These are phyloP conservation scores for Hypomecis punctinalis DNA, from an alignment of 2,888 invertebrate species.

Conservation along the genomic window DNA sequence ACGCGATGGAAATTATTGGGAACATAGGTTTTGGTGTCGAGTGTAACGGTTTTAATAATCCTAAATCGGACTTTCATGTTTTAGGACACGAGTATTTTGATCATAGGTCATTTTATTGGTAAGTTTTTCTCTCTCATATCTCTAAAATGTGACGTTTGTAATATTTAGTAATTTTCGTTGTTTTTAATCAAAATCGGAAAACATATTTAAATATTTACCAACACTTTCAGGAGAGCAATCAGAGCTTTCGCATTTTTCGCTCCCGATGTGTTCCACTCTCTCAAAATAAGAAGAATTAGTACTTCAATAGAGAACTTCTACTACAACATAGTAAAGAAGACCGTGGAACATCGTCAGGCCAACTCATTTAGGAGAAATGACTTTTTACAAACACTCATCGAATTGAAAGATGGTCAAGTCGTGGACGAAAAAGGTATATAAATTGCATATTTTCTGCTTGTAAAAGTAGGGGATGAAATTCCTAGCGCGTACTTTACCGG, in stretches of 20 bases:
- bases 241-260: conserved; percentile 74
- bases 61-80: conserved; percentile 81
- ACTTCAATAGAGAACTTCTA: conserved; percentile 72
- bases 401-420: conserved; percentile 70
- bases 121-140: conserved; percentile 46
- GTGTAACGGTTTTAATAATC: conserved; percentile 83
- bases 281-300: conserved; percentile 70
- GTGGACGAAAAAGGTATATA: conserved; percentile 58
- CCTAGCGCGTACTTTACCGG: no score
- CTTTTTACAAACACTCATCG: conserved; percentile 82
- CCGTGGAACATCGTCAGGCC: conserved; percentile 67
- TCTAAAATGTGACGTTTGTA: no score
- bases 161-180: no score
- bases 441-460: not conserved
- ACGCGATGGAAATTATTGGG: conserved; percentile 86
- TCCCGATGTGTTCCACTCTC: conserved; percentile 68
- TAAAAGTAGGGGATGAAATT: no score
- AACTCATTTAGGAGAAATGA: conserved; percentile 75
- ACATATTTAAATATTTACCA: not conserved
- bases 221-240: conserved; percentile 66
- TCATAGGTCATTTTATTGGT: conserved; percentile 71
- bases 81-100: conserved; percentile 77
- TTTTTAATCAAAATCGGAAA: no score
- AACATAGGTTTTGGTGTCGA: conserved; percentile 87
- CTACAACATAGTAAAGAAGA: conserved; percentile 68